Conservation (phyloP, 2,888 invertebrate genomes). For the Carcina quercana region DNA sequence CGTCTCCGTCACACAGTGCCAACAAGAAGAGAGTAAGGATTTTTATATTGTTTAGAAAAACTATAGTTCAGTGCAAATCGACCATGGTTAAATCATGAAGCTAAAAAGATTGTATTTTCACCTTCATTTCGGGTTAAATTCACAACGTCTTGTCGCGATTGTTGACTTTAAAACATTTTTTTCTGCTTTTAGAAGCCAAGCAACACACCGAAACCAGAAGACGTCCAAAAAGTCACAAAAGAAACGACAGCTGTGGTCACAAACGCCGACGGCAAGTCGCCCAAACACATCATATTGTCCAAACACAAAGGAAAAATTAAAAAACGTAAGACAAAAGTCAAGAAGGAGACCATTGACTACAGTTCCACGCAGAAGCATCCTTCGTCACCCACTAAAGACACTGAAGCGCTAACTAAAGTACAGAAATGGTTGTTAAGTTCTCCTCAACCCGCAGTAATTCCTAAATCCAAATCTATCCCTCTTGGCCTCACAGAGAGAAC, state of each 20-base stretch:
- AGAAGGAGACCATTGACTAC: slow-evolving; percentile 87
- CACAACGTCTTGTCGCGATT: not conserved
- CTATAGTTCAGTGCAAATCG: not conserved
- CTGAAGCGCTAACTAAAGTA: slow-evolving; percentile 81
- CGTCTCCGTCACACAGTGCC: slow-evolving; percentile 55
- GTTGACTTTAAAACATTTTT: too few species aligned
- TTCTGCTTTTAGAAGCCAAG: slow-evolving; percentile 48
- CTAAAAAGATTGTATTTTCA: not conserved
- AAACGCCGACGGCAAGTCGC: slow-evolving; percentile 72
- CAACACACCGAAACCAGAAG: slow-evolving; percentile 46
- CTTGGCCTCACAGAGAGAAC: slow-evolving; percentile 77
- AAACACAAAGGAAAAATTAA: slow-evolving; percentile 67
- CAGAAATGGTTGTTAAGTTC: slow-evolving; percentile 89
- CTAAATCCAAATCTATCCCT: slow-evolving; percentile 90
- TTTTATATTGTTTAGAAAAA: slow-evolving; percentile 10
- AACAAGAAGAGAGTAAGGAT: slow-evolving; percentile 69
- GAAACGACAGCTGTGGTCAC: slow-evolving; percentile 56
- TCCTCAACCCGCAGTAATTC: slow-evolving; percentile 76
- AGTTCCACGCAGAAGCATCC: slow-evolving; percentile 78
- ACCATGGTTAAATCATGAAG: not conserved
- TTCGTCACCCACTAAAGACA: slow-evolving; percentile 70
- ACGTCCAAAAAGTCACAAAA: slow-evolving; percentile 50
- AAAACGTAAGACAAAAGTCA: slow-evolving; percentile 72
- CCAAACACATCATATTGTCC: slow-evolving; percentile 66
- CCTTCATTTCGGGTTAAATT: not conserved